Percentiles rank a stretch among this genome's conserved stretches.
Conservation (phyloP, 37 sponge, comb jelly and placozoan genomes). For the Mnemiopsis leidyi region DNA sequence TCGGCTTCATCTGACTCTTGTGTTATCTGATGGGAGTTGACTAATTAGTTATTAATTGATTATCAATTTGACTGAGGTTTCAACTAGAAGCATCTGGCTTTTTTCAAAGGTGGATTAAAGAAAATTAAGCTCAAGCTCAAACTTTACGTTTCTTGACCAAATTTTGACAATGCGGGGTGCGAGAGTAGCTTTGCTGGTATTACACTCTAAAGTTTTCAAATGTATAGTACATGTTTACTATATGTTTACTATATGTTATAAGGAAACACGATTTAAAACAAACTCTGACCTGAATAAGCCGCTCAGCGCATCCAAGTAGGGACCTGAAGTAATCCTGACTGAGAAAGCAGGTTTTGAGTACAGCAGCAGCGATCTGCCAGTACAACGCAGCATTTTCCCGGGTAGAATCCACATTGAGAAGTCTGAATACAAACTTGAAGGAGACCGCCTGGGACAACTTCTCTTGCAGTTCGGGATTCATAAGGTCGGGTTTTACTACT, state of each 20-base stretch:
- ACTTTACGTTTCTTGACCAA: no score
- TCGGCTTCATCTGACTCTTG: not conserved
- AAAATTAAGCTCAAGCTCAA: no score
- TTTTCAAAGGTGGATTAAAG: no score
- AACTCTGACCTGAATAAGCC: not conserved
- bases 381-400: not conserved
- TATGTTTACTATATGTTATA: no score
- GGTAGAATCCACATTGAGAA: not conserved
- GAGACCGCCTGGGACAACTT: not conserved
- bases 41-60: no score
- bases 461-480: conserved; percentile 3
- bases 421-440: not conserved
- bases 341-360: not conserved
- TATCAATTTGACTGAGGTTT: no score
- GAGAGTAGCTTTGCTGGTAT: no score
- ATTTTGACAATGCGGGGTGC: no score
- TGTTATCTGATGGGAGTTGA: not conserved
- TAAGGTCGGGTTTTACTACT: not conserved
- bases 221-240: no score
- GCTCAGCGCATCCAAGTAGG: not conserved
- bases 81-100: no score
- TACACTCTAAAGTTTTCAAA: no score
- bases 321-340: not conserved
- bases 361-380: not conserved
- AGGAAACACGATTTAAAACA: no score